These are phyloP conservation scores for Autographa gamma DNA, from an alignment of 2,888 invertebrate genomes.

Conservation along the genomic window DNA sequence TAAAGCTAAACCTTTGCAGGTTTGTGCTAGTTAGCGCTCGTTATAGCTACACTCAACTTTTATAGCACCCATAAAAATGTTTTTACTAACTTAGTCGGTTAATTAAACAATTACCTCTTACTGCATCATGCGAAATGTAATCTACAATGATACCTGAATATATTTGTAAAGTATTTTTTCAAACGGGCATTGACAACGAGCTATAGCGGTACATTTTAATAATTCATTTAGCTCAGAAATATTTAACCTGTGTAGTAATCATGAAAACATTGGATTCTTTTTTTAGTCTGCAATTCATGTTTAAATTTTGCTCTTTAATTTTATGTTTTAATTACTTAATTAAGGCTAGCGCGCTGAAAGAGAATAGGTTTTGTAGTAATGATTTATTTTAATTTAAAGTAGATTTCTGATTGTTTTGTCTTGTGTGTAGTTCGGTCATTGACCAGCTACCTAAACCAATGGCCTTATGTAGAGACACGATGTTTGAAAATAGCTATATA, in stretches of 20 bases:
- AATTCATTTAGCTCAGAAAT: constrained; percentile 29
- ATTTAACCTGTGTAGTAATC: constrained; percentile 24
- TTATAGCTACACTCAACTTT: constrained; percentile 54
- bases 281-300: constrained; percentile 1
- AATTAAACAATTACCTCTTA: constrained; percentile 62
- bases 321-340: constrained; percentile 49
- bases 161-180: constrained; percentile 22
- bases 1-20: constrained; percentile 48
- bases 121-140: constrained; percentile 41
- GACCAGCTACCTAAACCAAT: constrained; percentile 42
- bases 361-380: not conserved
- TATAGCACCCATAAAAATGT: constrained; percentile 55
- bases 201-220: constrained; percentile 21
- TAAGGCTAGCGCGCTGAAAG: constrained; percentile 36
- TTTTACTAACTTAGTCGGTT: constrained; percentile 56
- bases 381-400: not conserved
- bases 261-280: constrained; percentile 17
- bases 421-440: constrained; percentile 36
- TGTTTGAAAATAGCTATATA: no score
- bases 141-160: constrained; percentile 34
- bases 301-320: constrained; percentile 38
- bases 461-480: not conserved
- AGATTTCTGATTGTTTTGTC: constrained; percentile 2
- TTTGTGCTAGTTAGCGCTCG: constrained; percentile 52
- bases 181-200: constrained; percentile 16